Conservation (phyloP, 2,113 vertebrate species). For the Bufo gargarizans region DNA sequence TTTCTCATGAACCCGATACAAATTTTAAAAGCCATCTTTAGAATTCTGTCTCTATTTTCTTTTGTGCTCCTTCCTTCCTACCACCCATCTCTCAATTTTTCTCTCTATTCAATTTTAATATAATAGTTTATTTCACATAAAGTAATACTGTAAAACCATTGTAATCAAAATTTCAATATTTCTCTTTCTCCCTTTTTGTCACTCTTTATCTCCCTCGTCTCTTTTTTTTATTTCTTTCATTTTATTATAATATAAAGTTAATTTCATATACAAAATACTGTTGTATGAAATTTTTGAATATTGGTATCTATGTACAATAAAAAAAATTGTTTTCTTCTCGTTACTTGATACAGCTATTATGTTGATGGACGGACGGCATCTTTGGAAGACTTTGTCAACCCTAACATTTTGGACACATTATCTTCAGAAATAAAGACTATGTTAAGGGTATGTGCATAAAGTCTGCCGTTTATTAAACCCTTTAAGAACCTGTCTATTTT, state of each 20-base stretch:
- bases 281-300: neutral
- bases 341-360: constrained; percentile 81
- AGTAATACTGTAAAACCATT: no score
- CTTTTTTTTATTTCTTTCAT: no score
- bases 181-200: neutral
- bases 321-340: neutral
- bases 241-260: no score
- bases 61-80: neutral
- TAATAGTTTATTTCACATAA: no score
- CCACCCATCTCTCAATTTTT: neutral
- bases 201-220: no score
- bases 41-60: neutral
- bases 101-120: neutral
- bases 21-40: no score
- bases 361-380: constrained; percentile 85
- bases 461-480: no score
- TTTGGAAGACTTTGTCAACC: constrained; percentile 84
- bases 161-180: no score
- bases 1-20: no score
- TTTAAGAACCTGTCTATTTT: no score
- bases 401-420: constrained; percentile 84
- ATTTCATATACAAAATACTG: no score
- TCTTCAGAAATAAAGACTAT: constrained; percentile 71
- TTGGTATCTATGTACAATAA: no score
- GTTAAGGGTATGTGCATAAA: constrained; percentile 74